Conservation (phyloP, 2,113 vertebrate species). For the Phocoena phocoena region DNA sequence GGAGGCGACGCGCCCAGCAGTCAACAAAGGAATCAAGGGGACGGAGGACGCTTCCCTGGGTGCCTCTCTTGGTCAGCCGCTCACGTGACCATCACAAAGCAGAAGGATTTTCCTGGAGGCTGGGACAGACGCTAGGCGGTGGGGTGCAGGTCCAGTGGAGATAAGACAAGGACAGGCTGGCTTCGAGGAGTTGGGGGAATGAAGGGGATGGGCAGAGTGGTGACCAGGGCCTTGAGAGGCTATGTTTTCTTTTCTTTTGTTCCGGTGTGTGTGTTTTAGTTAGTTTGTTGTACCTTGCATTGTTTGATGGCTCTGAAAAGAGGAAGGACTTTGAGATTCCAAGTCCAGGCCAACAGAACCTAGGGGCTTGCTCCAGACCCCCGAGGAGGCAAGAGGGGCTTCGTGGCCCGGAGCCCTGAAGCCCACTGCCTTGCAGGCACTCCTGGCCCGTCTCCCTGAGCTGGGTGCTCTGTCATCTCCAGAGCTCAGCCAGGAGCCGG, state of each 20-base stretch:
- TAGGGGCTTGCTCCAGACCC: accelerated
- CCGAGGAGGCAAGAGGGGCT: neutral
- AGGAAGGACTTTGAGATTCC: no score
- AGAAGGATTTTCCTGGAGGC: neutral
- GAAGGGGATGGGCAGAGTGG: accelerated
- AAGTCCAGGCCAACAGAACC: neutral
- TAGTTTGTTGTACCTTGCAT: accelerated
- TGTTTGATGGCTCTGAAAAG: neutral
- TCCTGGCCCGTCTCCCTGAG: accelerated
- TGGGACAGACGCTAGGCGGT: neutral
- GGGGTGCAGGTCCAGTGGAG: neutral
- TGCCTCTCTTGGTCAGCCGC: accelerated
- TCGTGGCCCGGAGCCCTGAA: neutral
- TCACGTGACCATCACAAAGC: neutral
- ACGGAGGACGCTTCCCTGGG: accelerated
- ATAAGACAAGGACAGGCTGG: accelerated
- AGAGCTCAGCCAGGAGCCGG: accelerated
- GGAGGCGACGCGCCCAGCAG: accelerated
- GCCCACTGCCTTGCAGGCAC: accelerated
- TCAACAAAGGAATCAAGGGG: neutral
- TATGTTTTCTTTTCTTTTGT: accelerated
- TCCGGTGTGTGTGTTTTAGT: no score
- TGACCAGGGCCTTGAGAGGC: accelerated
- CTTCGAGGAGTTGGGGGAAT: neutral
- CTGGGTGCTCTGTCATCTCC: accelerated